A percentile compares a stretch with the other conserved stretches of the same genome.
Conservation (phyloP, 2,888 invertebrate species). For the Bursaphelenchus okinawaensis region DNA sequence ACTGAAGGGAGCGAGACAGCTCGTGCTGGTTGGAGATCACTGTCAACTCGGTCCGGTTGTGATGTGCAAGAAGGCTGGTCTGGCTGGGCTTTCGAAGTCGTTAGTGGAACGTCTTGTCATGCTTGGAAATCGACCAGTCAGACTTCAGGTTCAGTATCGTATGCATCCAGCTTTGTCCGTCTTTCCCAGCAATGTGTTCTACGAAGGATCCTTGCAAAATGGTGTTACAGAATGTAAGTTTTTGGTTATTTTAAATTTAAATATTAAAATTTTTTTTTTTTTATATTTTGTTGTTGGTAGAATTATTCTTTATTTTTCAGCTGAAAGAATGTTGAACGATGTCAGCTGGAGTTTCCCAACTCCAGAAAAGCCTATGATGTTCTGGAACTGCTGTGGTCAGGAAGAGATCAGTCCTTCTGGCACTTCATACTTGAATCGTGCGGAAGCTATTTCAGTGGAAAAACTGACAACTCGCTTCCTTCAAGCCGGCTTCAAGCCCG, state of each 20-base stretch:
- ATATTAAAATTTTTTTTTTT: neutral
- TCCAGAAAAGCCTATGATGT: conserved; percentile 94
- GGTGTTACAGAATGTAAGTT: conserved; percentile 78
- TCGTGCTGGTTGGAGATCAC: conserved; percentile 96
- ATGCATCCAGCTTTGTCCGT: conserved; percentile 97
- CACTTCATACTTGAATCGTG: conserved; percentile 93
- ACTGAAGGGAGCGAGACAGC: conserved; percentile 88
- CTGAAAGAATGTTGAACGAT: conserved; percentile 79
- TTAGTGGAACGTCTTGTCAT: conserved; percentile 94
- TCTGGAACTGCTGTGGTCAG: conserved; percentile 88
- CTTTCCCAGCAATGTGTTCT: conserved; percentile 98
- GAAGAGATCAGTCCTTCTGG: conserved; percentile 98
- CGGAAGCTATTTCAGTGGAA: conserved; percentile 96
- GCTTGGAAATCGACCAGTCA: conserved; percentile 89
- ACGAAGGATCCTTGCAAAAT: conserved; percentile 96
- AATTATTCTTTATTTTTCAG: conserved; percentile 59
- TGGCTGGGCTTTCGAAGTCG: conserved; percentile 91
- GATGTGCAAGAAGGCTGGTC: conserved; percentile 29
- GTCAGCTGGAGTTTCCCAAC: conserved; percentile 98
- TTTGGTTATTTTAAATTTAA: neutral
- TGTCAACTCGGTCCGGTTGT: conserved; percentile 68
- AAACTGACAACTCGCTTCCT: conserved; percentile 86
- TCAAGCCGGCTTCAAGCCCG: conserved; percentile 88
- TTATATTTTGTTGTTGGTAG: neutral
- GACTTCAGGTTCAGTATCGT: conserved; percentile 79